These are phyloP conservation scores for Drosophila mulleri DNA, from an alignment of 2,888 invertebrate genomes.

Conservation along the genomic window DNA sequence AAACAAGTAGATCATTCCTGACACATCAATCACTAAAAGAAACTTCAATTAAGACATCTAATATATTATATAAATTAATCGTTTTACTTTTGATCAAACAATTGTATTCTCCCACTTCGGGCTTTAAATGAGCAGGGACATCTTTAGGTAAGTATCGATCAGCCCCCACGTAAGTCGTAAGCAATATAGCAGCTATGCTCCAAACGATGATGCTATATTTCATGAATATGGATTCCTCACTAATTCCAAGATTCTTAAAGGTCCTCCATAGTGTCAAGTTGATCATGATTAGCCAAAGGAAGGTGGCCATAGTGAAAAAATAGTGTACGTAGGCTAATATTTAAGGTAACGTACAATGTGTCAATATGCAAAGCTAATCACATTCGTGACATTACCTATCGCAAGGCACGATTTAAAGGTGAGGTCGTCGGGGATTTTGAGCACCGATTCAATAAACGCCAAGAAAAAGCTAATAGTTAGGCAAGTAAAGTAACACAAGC, in stretches of 20 bases:
- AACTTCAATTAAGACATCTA: not conserved
- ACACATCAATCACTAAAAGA: constrained; percentile 43
- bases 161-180: constrained; percentile 23
- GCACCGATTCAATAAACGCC: not conserved
- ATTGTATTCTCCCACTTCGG: constrained; percentile 86
- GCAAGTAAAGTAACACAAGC: constrained; percentile 15
- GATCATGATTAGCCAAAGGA: constrained; percentile 94
- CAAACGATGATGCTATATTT: constrained; percentile 73
- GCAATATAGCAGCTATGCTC: constrained; percentile 62
- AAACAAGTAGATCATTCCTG: constrained; percentile 71
- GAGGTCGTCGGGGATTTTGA: not conserved
- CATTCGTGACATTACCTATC: not conserved
- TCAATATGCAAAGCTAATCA: not conserved
- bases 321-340: constrained; percentile 83
- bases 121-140: constrained; percentile 72
- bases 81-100: constrained; percentile 87
- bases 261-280: constrained; percentile 92
- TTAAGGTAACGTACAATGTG: not conserved
- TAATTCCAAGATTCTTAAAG: constrained; percentile 22
- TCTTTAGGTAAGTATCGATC: not conserved
- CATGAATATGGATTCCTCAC: constrained; percentile 28
- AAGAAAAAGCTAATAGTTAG: constrained; percentile 10
- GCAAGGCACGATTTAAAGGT: not conserved
- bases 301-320: constrained; percentile 90
- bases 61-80: not conserved